These are phyloP conservation scores for Thunnus albacares DNA, from an alignment of 2,797 vertebrate species.

Conservation along the genomic window DNA sequence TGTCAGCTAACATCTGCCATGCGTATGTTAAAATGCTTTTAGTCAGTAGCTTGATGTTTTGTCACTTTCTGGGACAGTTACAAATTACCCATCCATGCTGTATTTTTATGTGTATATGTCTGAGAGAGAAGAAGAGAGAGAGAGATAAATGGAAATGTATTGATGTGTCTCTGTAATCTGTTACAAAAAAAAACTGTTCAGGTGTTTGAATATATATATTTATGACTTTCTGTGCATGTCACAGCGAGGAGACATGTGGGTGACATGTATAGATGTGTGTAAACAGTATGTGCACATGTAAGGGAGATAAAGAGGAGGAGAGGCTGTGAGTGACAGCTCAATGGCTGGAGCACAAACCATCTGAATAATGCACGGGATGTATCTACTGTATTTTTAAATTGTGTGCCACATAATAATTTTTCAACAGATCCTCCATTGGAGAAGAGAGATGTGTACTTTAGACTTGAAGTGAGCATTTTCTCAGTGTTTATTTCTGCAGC, in stretches of 20 bases:
- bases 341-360: constrained; percentile 50
- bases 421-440: constrained; percentile 16
- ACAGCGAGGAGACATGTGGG: constrained; percentile 1
- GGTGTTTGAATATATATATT: constrained; percentile 26
- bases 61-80: not conserved
- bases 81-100: not conserved
- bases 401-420: constrained; percentile 27
- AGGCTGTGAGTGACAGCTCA: constrained; percentile 61
- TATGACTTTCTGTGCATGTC: constrained; percentile 14
- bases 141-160: constrained; percentile 5
- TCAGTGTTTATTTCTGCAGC: constrained; percentile 50
- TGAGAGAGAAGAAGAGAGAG: constrained; percentile 6
- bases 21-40: not conserved
- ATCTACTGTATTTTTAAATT: constrained; percentile 43
- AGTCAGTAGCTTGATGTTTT: not conserved
- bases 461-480: constrained; percentile 38
- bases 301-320: constrained; percentile 50
- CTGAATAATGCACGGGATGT: constrained; percentile 54
- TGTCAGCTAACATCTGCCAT: not conserved
- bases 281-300: constrained; percentile 30
- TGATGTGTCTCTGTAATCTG: constrained; percentile 10
- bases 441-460: constrained; percentile 48
- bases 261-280: constrained; percentile 8
- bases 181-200: constrained; percentile 11
- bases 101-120: constrained; percentile 15